Conservation (phyloP, 2,888 invertebrate genomes). For the Parthenolecanium corni region DNA sequence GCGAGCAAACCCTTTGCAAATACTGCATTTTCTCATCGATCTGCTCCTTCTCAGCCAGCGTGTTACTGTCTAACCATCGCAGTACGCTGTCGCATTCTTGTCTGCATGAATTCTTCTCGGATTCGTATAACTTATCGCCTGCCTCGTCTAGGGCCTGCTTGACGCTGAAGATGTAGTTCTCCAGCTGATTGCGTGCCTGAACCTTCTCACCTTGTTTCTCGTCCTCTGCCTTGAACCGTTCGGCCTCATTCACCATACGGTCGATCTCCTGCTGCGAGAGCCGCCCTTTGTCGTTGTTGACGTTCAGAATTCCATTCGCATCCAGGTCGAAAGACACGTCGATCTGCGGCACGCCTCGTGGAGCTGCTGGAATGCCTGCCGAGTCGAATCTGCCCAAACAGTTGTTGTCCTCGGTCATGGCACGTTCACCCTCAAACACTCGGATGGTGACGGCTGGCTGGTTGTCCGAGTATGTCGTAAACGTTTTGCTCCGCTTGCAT, state of each 20-base stretch:
- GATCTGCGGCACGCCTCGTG: constrained; percentile 64
- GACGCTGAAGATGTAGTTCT: constrained; percentile 38
- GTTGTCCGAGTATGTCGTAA: constrained; percentile 84
- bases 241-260: constrained; percentile 49
- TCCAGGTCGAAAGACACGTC: constrained; percentile 77
- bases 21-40: constrained; percentile 40
- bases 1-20: constrained; percentile 39
- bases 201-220: constrained; percentile 52
- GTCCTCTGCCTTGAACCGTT: constrained; percentile 60
- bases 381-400: constrained; percentile 67
- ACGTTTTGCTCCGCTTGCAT: constrained; percentile 57
- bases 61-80: constrained; percentile 40
- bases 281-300: constrained; percentile 63
- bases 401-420: constrained; percentile 85
- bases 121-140: constrained; percentile 37
- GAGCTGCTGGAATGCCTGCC: constrained; percentile 61
- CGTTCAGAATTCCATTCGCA: constrained; percentile 77
- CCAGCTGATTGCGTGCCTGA: constrained; percentile 41
- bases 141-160: constrained; percentile 38
- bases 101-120: constrained; percentile 38
- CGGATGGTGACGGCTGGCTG: constrained; percentile 81
- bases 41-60: constrained; percentile 42
- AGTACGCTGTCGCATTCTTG: constrained; percentile 37
- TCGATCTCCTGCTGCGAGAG: constrained; percentile 56
- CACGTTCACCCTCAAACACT: constrained; percentile 69